A percentile compares a stretch with the other conserved stretches of the same genome.
Conservation (phyloP, 2,797 vertebrate species). For the Telmatherina bonti region DNA sequence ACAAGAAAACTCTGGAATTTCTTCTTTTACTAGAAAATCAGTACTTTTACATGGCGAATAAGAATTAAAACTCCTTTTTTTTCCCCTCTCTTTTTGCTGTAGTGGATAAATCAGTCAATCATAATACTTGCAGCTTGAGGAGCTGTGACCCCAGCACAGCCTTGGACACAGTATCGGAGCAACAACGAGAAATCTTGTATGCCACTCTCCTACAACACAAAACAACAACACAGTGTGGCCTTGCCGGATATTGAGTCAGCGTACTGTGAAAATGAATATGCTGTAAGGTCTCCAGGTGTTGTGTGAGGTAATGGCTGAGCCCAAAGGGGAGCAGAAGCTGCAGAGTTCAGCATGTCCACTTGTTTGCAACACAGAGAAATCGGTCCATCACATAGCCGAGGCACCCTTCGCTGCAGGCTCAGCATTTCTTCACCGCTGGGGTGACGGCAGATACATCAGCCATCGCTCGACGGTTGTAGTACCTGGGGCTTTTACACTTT, state of each 20-base stretch:
- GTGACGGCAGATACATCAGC: slow-evolving; percentile 53
- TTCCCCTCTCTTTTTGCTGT: not conserved
- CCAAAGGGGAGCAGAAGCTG: slow-evolving; percentile 29
- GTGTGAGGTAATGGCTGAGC: slow-evolving; percentile 21
- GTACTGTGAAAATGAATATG: slow-evolving; percentile 37
- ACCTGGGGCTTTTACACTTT: slow-evolving; percentile 60
- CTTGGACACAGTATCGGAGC: slow-evolving; percentile 3
- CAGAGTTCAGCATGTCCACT: slow-evolving; percentile 51
- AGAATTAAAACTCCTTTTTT: no score
- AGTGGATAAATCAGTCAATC: not conserved
- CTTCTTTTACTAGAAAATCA: no score
- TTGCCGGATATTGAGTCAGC: slow-evolving; percentile 29
- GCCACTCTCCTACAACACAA: not conserved
- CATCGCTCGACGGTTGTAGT: slow-evolving; percentile 29
- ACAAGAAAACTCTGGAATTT: no score
- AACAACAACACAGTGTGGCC: not conserved
- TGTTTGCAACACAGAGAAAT: slow-evolving; percentile 37
- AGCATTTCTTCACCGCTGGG: slow-evolving; percentile 49
- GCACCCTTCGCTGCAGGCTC: slow-evolving; percentile 48
- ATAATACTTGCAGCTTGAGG: not conserved
- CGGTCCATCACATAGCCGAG: slow-evolving; percentile 37
- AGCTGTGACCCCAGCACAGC: not conserved
- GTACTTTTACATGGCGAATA: no score
- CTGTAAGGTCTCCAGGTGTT: slow-evolving; percentile 34
- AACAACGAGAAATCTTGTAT: slow-evolving; percentile 10